Evolutionary conservation across 1,140 invertebrate species (phyloP), one percentile per base, ranked within the genome.

Genomic region (Lithobius niger): DNA sequence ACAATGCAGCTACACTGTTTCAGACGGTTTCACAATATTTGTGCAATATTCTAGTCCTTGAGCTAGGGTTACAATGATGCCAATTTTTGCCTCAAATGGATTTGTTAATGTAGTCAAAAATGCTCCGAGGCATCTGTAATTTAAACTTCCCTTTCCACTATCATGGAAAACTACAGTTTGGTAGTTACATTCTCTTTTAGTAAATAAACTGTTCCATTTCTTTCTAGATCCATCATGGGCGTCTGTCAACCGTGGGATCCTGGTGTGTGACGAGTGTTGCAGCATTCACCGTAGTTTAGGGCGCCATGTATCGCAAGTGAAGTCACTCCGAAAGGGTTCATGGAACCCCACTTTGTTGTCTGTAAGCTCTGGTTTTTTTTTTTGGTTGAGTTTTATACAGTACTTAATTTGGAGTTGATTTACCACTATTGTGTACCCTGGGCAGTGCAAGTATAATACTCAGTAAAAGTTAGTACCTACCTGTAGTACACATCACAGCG

Each of bases 181-280:
- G 22, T 36, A 36, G n/a, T 10, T n/a, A 10, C 10, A 36, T 36
- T n/a, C n/a, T n/a, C 31, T 36, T n/a, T 10, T n/a, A 36, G 10
- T 36, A 10, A 36, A 31, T 60, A 1, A 52, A n/a, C n/a, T n/a
- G n/a, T n/a, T 48, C 21, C 36, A 57, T 62, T 54, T 67, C 58
- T 58, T 71, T 77, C 57, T 67, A 93, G 91, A 94, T 79, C 88
- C 92, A 25, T 81, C 81, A 64, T 98, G 95, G 95, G 92, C 91
- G 36, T 93, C 93, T 2, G 79, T 99, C 48, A 99, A 98, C 71
- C 79, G 91, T 64, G 94, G 93, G 3, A 84, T 98, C 60, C 71
- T 97, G 48, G 77, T 99, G 26, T 99, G 96, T 72, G 86, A 93
- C 51, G 91, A 97, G 65, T 99, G 96, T 67, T 96, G 93, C 67